phyloP scores from a whole-genome alignment of 2,888 invertebrate genomes.

The Amphipoea lucens region DNA sequence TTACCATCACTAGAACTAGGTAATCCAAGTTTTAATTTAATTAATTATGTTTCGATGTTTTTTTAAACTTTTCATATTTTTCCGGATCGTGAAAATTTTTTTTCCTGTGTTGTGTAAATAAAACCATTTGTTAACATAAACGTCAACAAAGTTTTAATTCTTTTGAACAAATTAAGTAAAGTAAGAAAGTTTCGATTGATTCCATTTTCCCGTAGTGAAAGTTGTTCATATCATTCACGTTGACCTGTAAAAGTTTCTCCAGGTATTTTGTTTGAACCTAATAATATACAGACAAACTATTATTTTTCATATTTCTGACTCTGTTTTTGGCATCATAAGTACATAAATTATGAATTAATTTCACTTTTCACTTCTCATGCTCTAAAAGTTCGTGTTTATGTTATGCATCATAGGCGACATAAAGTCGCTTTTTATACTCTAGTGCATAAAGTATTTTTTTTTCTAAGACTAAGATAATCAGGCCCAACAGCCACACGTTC shows the following conservation, averaged over 20 bases:
- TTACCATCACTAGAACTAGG: background rate
- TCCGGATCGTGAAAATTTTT: background rate
- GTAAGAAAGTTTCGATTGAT: slow-evolving; percentile 1
- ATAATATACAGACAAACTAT: background rate
- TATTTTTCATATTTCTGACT: background rate
- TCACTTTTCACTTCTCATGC: too few relatives aligned
- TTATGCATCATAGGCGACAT: too few relatives aligned
- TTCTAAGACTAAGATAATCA: too few relatives aligned
- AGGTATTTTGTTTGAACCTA: background rate
- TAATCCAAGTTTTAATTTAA: background rate
- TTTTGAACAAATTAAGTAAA: slow-evolving; percentile 9
- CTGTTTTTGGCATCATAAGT: too few relatives aligned
- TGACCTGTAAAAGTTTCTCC: background rate
- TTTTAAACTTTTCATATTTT: background rate
- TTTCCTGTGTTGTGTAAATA: background rate
- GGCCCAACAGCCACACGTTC: too few relatives aligned
- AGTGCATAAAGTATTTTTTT: too few relatives aligned
- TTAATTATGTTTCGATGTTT: background rate
- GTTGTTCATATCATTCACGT: background rate
- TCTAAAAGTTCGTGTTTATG: too few relatives aligned
- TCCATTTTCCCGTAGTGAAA: background rate
- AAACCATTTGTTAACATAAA: slow-evolving; percentile 24
- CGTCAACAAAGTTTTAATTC: slow-evolving; percentile 13
- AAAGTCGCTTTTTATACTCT: too few relatives aligned
- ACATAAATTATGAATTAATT: background rate